Evolutionary conservation across 1,140 invertebrate genomes (phyloP).

Genomic region (Aphelenchoides avenae): DNA sequence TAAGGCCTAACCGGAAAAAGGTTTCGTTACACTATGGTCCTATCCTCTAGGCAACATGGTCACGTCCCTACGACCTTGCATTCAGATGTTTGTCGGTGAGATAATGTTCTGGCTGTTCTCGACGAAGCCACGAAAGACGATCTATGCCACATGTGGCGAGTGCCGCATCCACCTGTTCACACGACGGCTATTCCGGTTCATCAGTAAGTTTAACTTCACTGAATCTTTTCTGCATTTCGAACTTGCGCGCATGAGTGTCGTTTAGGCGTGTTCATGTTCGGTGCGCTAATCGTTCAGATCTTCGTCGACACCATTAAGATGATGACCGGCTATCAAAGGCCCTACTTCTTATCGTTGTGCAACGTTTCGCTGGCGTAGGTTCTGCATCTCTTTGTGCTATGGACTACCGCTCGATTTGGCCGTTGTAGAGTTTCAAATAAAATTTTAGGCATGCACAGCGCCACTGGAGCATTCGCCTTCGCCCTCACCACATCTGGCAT

Average conservation of each 20-base stretch:
- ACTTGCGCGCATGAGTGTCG: not conserved
- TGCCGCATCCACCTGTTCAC: slow-evolving; percentile 57
- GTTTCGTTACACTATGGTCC: slow-evolving; percentile 17
- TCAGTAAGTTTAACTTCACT: slow-evolving; percentile 37
- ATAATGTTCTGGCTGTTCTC: slow-evolving; percentile 59
- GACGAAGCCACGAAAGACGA: slow-evolving; percentile 56
- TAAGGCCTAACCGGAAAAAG: not conserved
- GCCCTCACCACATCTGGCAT: slow-evolving; percentile 57
- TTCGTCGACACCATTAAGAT: slow-evolving; percentile 58
- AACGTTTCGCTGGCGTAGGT: slow-evolving; percentile 55
- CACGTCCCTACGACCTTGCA: too few species aligned
- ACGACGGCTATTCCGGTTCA: slow-evolving; percentile 52
- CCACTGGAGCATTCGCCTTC: slow-evolving; percentile 58
- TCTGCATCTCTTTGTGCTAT: slow-evolving; percentile 16
- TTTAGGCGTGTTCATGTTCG: slow-evolving; percentile 55
- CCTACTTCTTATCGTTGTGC: slow-evolving; percentile 57
- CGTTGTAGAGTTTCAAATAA: too few species aligned
- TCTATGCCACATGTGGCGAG: slow-evolving; percentile 53
- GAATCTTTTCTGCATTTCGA: too few species aligned
- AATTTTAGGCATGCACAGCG: slow-evolving; percentile 57
- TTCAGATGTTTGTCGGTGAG: slow-evolving; percentile 58
- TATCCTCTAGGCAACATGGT: too few species aligned
- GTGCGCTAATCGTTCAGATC: slow-evolving; percentile 57
- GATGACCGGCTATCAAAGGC: slow-evolving; percentile 57
- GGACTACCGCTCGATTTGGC: too few species aligned